A percentile compares a stretch with the other conserved stretches of the same genome.
phyloP scores from a whole-genome alignment of 2,797 vertebrate species.

The Myiotriccus ornatus region DNA sequence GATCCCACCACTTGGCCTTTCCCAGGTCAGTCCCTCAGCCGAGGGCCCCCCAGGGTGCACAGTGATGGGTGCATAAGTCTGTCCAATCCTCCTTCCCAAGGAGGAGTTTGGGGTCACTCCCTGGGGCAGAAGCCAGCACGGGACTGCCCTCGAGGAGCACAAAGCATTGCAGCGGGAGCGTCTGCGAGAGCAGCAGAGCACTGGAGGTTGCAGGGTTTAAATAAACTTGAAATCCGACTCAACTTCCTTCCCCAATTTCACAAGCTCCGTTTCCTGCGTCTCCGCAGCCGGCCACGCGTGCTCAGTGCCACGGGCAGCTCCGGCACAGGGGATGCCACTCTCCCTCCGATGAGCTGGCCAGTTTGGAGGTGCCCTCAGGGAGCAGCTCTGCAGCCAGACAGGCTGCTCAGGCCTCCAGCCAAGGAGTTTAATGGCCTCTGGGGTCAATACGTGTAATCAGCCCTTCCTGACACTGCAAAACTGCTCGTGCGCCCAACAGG shows the following conservation, averaged over 20 bases:
- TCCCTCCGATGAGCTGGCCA: background rate
- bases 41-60: rapidly evolving
- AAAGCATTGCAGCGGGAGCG: background rate
- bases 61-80: rapidly evolving
- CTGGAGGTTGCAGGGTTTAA: constrained; percentile 69
- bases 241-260: constrained; percentile 76
- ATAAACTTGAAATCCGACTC: constrained; percentile 65
- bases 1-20: background rate
- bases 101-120: background rate
- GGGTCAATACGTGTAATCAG: background rate
- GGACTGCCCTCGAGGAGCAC: rapidly evolving
- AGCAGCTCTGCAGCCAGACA: background rate
- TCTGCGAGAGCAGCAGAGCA: constrained; percentile 14
- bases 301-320: background rate
- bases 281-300: background rate
- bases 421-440: background rate
- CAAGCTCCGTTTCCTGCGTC: constrained; percentile 57
- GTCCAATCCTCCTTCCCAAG: rapidly evolving
- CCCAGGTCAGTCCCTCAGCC: background rate
- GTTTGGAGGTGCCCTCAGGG: background rate
- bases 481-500: rapidly evolving
- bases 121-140: rapidly evolving
- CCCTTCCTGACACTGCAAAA: constrained; percentile 20
- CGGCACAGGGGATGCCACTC: background rate
- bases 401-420: background rate